Evolutionary conservation across 2,113 vertebrate species (phyloP).

Genomic region (Hiodon tergisus): DNA sequence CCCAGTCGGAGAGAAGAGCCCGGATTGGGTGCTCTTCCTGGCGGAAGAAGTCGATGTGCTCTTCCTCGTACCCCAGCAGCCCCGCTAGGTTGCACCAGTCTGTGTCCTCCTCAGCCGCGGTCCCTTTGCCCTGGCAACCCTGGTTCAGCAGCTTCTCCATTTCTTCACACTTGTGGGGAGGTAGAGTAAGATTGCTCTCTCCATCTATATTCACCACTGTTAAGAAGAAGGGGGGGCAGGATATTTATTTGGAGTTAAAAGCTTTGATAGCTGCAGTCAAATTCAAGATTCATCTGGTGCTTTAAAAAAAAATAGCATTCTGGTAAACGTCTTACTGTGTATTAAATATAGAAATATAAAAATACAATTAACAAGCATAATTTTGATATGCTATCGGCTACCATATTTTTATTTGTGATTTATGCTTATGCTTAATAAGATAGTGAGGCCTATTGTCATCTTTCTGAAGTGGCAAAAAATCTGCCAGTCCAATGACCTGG

Average conservation of each 20-base stretch:
- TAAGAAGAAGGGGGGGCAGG: constrained; percentile 2
- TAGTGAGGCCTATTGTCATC: too few species aligned
- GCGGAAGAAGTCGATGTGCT: constrained; percentile 79
- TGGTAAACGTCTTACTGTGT: too few species aligned
- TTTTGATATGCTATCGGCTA: too few species aligned
- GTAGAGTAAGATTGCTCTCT: constrained; percentile 67
- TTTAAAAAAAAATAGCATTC: too few species aligned
- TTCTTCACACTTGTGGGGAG: constrained; percentile 79
- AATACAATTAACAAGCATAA: too few species aligned
- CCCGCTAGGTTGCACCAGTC: constrained; percentile 83
- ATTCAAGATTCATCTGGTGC: too few species aligned
- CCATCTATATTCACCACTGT: constrained; percentile 75
- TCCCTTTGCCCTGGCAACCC: constrained; percentile 43
- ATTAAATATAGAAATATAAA: too few species aligned
- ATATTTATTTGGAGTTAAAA: not conserved
- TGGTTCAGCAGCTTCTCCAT: constrained; percentile 82
- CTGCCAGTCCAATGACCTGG: too few species aligned
- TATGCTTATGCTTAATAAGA: too few species aligned
- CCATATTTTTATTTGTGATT: too few species aligned
- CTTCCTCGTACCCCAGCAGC: constrained; percentile 85
- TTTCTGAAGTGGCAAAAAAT: too few species aligned
- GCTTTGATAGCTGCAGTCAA: not conserved
- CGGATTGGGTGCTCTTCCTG: constrained; percentile 74
- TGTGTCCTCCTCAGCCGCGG: constrained; percentile 66
- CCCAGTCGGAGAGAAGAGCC: constrained; percentile 83